Evolutionary conservation across 2,797 vertebrate species (phyloP), one percentile per base, ranked within the genome.

Genomic region (Ataeniobius toweri): DNA sequence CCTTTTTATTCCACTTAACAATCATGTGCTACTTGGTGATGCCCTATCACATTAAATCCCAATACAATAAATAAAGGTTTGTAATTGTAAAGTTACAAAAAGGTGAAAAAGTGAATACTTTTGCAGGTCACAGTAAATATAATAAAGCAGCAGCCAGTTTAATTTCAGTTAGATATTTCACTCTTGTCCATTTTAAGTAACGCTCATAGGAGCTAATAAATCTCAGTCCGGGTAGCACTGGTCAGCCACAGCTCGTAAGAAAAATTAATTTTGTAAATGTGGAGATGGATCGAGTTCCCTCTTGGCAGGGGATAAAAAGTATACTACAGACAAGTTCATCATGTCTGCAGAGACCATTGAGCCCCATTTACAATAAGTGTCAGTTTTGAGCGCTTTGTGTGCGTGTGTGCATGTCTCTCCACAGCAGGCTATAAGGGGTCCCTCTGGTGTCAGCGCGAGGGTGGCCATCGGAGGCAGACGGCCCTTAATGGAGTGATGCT

Each of bases 331-430:
- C 93, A 94, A 90, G 93, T 94, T 94, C 94, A 94, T 93, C 92
- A 94, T 74, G 92, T 93, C 94, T 94, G 91, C 85, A 81, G 92
- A 94, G 94, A 95, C 91, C 90, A 91, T 92, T 90, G 91, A 93
- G 90, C 82, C 88, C 89, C 89, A 86, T 94, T 94, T 94, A 93
- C 93, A 91, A 93, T 94, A 95, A 95, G 93, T 92, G 90, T 93
- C 91, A 84, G 86, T 92, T 93, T 95, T 91, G 95, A 91, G 88
- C 67, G 86, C 80, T 91, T 86, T 88, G 89, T 87, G 82, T 79
- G 84, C 24, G 51, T 65, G 76, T 67, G 79, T 61, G 83, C 8
- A 16, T 18, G 83, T 89, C 83, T 89, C 84, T 76, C 89, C 89
- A 89, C 88, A 92, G 92, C 84, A 71, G 86, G 89, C 89, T 91